Evolutionary conservation across 37 sponge, comb jelly and placozoan genomes (phyloP).

Genomic region (Chondrilla cf. caribensis): DNA sequence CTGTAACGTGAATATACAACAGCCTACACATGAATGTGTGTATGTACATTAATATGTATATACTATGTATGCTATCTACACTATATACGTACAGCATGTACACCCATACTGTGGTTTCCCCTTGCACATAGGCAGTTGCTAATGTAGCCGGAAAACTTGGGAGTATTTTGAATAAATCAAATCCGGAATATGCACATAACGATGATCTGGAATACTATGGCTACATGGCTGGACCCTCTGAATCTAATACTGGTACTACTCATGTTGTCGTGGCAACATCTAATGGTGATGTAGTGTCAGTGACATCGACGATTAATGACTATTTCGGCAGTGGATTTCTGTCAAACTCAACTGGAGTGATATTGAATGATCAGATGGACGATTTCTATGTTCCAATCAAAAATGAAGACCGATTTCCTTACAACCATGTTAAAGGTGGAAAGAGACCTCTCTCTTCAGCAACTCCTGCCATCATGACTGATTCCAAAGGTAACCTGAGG

Average conservation of each 20-base stretch:
- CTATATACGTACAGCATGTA: no score
- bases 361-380: neutral
- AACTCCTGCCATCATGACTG: neutral
- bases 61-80: no score
- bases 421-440: neutral
- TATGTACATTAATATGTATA: no score
- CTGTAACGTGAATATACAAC: no score
- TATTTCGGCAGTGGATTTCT: constrained; percentile 1
- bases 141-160: no score
- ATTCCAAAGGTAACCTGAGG: neutral
- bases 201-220: neutral
- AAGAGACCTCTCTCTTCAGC: neutral
- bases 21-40: no score
- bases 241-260: neutral
- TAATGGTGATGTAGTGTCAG: neutral
- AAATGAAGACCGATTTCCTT: neutral
- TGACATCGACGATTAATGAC: constrained; percentile 2
- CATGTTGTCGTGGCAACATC: neutral
- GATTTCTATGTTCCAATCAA: neutral
- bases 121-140: no score
- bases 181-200: neutral
- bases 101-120: neutral
- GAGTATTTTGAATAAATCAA: no score
- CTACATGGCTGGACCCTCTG: neutral
- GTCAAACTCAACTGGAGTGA: neutral